Conservation (phyloP, 2,888 invertebrate species). For the Eristalis arbustorum region DNA sequence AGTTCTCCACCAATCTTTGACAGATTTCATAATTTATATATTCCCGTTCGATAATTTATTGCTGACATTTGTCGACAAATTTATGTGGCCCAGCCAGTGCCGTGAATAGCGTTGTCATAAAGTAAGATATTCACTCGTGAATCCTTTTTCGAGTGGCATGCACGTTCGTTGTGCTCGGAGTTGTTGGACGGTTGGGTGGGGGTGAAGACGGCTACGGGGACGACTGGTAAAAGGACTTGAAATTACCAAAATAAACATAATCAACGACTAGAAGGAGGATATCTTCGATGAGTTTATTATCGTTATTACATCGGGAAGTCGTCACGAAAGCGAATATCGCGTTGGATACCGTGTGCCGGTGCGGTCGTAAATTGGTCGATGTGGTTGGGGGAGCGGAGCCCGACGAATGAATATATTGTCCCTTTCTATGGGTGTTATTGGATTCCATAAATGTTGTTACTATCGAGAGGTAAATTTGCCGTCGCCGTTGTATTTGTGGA, state of each 20-base stretch:
- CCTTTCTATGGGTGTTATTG: constrained; percentile 54
- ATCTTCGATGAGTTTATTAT: constrained; percentile 71
- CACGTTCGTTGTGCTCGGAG: background rate
- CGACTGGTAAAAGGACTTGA: constrained; percentile 11
- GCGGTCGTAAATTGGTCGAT: constrained; percentile 20
- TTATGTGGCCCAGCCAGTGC: constrained; percentile 46
- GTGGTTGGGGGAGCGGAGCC: background rate
- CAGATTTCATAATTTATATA: constrained; percentile 70
- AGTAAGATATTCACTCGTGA: constrained; percentile 61
- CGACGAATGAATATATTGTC: constrained; percentile 28
- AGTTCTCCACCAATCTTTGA: constrained; percentile 61
- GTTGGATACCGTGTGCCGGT: background rate
- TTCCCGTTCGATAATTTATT: constrained; percentile 68
- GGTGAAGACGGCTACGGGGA: background rate
- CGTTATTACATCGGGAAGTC: constrained; percentile 65
- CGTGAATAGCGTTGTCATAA: constrained; percentile 54
- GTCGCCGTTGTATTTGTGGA: constrained; percentile 32
- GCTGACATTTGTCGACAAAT: constrained; percentile 65
- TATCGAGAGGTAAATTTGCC: constrained; percentile 49
- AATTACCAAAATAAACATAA: constrained; percentile 70
- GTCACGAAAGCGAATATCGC: constrained; percentile 53
- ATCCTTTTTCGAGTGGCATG: constrained; percentile 33
- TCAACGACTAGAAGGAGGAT: constrained; percentile 54
- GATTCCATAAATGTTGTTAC: constrained; percentile 65
- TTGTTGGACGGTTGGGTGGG: background rate